Conservation (phyloP, 2,797 vertebrate species). For the Cichlasoma orientale region DNA sequence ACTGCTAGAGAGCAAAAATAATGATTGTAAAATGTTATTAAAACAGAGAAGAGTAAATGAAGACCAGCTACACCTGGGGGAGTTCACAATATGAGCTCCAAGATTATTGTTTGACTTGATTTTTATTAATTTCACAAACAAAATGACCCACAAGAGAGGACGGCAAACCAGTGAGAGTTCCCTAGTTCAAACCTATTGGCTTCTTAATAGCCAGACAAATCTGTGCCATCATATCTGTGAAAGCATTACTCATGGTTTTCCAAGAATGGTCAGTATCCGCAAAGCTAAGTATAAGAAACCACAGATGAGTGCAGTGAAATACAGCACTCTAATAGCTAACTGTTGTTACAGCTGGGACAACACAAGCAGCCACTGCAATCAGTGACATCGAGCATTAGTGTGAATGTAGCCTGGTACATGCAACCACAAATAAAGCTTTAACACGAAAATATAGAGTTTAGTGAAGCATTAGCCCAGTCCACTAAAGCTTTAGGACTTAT, state of each 20-base stretch:
- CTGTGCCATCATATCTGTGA: slow-evolving; percentile 30
- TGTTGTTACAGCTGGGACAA: slow-evolving; percentile 79
- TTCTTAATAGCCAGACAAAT: slow-evolving; percentile 22
- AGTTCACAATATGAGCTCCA: background rate
- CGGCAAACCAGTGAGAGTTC: background rate
- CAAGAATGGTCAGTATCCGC: slow-evolving; percentile 53
- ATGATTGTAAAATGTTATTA: background rate
- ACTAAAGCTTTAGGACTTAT: slow-evolving; percentile 32
- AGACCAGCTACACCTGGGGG: background rate
- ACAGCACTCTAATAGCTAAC: slow-evolving; percentile 51
- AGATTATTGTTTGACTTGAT: background rate
- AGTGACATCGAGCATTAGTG: slow-evolving; percentile 62
- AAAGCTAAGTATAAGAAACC: slow-evolving; percentile 42
- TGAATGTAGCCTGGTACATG: slow-evolving; percentile 27
- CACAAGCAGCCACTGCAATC: slow-evolving; percentile 74
- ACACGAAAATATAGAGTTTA: slow-evolving; percentile 37
- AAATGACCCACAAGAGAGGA: background rate
- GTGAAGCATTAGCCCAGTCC: slow-evolving; percentile 54
- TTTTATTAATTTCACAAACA: slow-evolving; percentile 8
- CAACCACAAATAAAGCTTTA: slow-evolving; percentile 12
- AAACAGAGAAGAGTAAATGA: background rate
- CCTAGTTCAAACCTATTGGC: background rate
- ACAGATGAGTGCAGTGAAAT: slow-evolving; percentile 47
- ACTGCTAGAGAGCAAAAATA: slow-evolving; percentile 24
- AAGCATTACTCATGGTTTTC: slow-evolving; percentile 49